Base-by-base conservation (phyloP, 2,888 invertebrate species). In the Drosophila nr. perissopoda region DNA sequence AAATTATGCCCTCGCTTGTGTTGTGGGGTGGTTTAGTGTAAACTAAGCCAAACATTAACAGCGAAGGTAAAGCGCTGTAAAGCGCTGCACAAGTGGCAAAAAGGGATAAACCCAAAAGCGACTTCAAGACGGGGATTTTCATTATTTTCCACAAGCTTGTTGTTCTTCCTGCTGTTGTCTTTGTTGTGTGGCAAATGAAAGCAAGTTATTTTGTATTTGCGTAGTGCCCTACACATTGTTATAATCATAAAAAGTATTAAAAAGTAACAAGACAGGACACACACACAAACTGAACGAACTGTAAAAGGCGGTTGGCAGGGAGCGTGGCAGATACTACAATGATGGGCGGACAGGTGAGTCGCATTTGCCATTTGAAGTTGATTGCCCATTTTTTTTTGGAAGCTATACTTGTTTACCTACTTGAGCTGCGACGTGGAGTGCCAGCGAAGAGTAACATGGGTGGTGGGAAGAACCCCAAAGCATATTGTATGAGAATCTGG, bases 171-270 rank as follows among this genome's bases (percentile, higher is more conserved):
- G 38, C 53, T 51, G 34, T 7, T 42, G 42, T 73, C 58, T 56
- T 52, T 36, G 29, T 48, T 51, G 56, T 57, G 16, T 42, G 40
- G 40, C 65, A 72, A 74, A 72, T 75, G 66, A 83, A 78, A 76
- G 70, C 73, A 82, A 84, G 82, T 80, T 89, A 64, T 81, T 82
- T 80, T 82, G 85, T 87, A 87, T 89, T 89, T 89, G 81, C 76
- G 38, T 54, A 79, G 74, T 49, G 58, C 56, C 87, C 82, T 80
- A 77, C 82, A 80, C 80, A 84, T 79, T 87, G 87, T 89, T 89
- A 76, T 87, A 89, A 89, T 89, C 87, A 82, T 85, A 87, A 87
- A 89, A 87, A 81, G 87, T 89, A 87, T 89, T 87, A 87, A 87
- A 83, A 83, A 74, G 75, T 73, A 81, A 76, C 85, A 69, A 80